Evolutionary conservation across 2,797 vertebrate genomes (phyloP).

Genomic region (Thamnophis elegans): DNA sequence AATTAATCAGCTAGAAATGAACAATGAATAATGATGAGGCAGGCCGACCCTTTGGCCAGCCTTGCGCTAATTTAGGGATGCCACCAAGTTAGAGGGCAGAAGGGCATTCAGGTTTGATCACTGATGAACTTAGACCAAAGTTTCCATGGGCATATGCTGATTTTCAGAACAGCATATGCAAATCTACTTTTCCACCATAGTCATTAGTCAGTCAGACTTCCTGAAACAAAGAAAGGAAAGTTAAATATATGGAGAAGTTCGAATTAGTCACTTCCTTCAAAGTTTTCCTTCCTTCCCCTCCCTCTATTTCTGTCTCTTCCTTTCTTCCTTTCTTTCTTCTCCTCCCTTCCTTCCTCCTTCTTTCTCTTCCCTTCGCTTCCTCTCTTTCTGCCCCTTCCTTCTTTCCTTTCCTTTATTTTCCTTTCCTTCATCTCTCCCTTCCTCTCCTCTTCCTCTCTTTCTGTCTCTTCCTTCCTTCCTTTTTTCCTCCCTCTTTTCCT

Average conservation of each 20-base stretch:
- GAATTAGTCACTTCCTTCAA: background rate
- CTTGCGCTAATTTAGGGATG: background rate
- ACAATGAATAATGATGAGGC: background rate
- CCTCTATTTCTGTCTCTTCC: background rate
- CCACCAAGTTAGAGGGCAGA: background rate
- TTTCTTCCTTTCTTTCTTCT: too few relatives aligned
- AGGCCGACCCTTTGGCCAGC: background rate
- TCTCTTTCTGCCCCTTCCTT: too few relatives aligned
- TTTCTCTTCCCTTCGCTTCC: accelerated
- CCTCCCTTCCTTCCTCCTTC: too few relatives aligned
- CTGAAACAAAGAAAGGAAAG: background rate
- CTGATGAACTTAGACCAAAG: background rate
- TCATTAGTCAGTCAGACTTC: background rate
- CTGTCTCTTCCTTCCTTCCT: too few relatives aligned
- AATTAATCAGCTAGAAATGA: constrained; percentile 12
- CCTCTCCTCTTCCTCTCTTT: too few relatives aligned
- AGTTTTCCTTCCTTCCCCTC: background rate
- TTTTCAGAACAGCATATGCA: background rate
- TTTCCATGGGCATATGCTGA: too few relatives aligned
- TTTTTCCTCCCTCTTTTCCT: background rate
- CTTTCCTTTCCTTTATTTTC: too few relatives aligned
- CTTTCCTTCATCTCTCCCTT: too few relatives aligned
- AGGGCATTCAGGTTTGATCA: background rate
- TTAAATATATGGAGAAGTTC: background rate
- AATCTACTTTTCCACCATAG: background rate